A percentile compares a stretch with the other conserved stretches of the same genome.
phyloP scores from a whole-genome alignment of 2,888 invertebrate genomes.

The Tineola bisselliella region DNA sequence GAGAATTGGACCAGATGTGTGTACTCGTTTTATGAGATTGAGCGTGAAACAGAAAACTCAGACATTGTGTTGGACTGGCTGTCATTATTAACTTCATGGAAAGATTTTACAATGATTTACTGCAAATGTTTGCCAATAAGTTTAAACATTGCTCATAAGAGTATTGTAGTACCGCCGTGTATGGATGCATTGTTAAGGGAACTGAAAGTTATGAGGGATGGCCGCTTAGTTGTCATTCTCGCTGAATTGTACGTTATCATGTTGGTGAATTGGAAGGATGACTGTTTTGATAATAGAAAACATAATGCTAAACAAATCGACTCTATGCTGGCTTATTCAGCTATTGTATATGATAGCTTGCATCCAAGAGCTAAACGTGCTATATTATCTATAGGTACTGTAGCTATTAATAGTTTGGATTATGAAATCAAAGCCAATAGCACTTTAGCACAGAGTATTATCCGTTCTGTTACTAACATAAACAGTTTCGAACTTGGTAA shows the following conservation, averaged over 20 bases:
- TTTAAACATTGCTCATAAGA: conserved; percentile 55
- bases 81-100: conserved; percentile 69
- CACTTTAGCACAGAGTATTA: conserved; percentile 49
- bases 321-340: conserved; percentile 57
- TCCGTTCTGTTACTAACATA: conserved; percentile 55
- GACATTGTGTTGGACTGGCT: conserved; percentile 70
- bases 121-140: conserved; percentile 60
- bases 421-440: conserved; percentile 65
- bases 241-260: conserved; percentile 72
- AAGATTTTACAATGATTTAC: conserved; percentile 69
- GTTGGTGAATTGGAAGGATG: conserved; percentile 68
- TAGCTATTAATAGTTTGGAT: conserved; percentile 64
- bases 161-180: conserved; percentile 65
- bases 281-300: conserved; percentile 64
- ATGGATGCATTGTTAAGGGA: conserved; percentile 62
- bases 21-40: conserved; percentile 57
- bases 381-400: conserved; percentile 70
- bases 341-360: conserved; percentile 67
- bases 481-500: conserved; percentile 54
- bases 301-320: conserved; percentile 65
- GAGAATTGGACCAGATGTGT: conserved; percentile 69
- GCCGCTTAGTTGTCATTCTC: conserved; percentile 67
- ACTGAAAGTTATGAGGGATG: conserved; percentile 64
- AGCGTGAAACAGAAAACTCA: conserved; percentile 32
- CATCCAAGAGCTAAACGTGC: conserved; percentile 70